Evolutionary conservation across 2,797 vertebrate genomes (phyloP).

Genomic region (Scolopax rusticola): DNA sequence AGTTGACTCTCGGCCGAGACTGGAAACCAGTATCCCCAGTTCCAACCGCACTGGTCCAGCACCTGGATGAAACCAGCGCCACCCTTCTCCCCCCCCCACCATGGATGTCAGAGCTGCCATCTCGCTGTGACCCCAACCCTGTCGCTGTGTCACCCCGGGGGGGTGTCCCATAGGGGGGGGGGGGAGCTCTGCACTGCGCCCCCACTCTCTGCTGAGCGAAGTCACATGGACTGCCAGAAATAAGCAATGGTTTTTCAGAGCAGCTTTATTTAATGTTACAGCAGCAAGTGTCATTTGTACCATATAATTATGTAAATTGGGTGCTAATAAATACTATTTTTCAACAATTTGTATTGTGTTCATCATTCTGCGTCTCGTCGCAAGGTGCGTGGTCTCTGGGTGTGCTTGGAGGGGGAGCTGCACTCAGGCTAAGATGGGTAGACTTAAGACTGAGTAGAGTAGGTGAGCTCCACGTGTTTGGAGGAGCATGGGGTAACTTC

Average conservation of each 20-base stretch:
- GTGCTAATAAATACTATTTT: constrained; percentile 82
- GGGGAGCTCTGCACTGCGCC: constrained; percentile 55
- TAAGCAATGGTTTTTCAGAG: constrained; percentile 67
- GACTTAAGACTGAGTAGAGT: too few relatives aligned
- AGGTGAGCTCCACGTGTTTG: background rate
- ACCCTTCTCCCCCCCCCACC: too few relatives aligned
- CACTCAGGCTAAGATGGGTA: too few relatives aligned
- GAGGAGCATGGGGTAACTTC: background rate
- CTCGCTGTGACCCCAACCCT: too few relatives aligned
- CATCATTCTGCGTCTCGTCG: background rate
- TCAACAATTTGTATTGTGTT: constrained; percentile 63
- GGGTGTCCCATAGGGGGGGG: too few relatives aligned
- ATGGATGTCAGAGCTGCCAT: too few relatives aligned
- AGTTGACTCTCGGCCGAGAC: too few relatives aligned
- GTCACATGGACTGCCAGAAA: constrained; percentile 69
- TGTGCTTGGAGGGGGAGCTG: background rate
- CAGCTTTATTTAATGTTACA: constrained; percentile 77
- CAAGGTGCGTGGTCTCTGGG: background rate
- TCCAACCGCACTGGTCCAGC: too few relatives aligned
- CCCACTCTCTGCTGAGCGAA: constrained; percentile 62
- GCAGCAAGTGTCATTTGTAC: constrained; percentile 78
- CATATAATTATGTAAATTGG: constrained; percentile 78
- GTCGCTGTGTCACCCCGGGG: too few relatives aligned
- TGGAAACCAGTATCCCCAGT: too few relatives aligned
- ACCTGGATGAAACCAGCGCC: too few relatives aligned